Evolutionary conservation across 2,888 invertebrate genomes (phyloP).

Genomic region (Drosophila histrio): DNA sequence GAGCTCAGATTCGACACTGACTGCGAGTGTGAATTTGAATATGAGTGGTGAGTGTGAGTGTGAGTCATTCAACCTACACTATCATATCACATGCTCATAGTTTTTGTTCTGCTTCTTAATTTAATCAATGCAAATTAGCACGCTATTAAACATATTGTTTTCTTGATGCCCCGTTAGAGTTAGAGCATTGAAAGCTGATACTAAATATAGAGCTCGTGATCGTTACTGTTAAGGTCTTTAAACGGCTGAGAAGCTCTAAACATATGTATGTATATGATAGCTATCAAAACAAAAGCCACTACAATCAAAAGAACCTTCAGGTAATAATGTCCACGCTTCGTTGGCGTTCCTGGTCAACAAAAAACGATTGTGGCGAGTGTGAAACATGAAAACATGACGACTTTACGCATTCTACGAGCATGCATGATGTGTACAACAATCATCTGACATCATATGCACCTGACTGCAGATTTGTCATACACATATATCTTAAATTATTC

Average conservation of each 20-base stretch:
- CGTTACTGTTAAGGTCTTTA: conserved; percentile 23
- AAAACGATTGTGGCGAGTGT: conserved; percentile 24
- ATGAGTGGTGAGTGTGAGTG: neutral
- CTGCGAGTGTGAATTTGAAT: neutral
- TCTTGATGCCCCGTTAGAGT: conserved; percentile 37
- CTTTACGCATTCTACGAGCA: conserved; percentile 4
- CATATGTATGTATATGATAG: conserved; percentile 18
- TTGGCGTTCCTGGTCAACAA: conserved; percentile 42
- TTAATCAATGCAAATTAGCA: conserved; percentile 66
- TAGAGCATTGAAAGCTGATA: conserved; percentile 16
- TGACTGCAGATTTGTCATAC: conserved; percentile 39
- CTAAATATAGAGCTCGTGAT: conserved; percentile 44
- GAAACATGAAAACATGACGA: conserved; percentile 14
- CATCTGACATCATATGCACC: conserved; percentile 52
- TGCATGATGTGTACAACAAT: conserved; percentile 17
- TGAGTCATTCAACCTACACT: conserved; percentile 43
- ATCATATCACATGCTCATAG: conserved; percentile 52
- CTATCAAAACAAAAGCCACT: conserved; percentile 19
- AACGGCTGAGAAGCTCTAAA: neutral
- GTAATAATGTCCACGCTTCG: conserved; percentile 60
- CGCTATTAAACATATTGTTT: conserved; percentile 29
- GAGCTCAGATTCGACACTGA: conserved; percentile 30
- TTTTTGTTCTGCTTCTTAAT: conserved; percentile 3
- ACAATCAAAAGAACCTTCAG: conserved; percentile 45
- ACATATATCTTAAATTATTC: conserved; percentile 63